Percentiles rank a stretch among this genome's conserved stretches.
Evolutionary conservation across 2,797 vertebrate species (phyloP).

Genomic region (Anguilla anguilla): DNA sequence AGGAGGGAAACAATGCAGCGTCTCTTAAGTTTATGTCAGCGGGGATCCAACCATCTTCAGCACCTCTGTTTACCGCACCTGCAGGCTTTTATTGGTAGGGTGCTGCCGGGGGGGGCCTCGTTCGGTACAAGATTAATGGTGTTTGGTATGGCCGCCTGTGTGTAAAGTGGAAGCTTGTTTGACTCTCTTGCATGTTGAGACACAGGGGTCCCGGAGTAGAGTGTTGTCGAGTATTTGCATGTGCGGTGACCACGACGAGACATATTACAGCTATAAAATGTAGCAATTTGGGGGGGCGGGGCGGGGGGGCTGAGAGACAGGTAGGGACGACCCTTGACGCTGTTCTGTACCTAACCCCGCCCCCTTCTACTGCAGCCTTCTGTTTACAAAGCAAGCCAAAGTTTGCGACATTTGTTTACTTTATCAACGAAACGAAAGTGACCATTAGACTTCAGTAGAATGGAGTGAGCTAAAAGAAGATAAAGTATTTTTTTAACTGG

Average conservation of each 20-base stretch:
- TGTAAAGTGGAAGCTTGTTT: constrained; percentile 64
- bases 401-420: constrained; percentile 61
- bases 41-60: not conserved
- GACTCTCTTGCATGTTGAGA: constrained; percentile 71
- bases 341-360: not conserved
- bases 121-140: constrained; percentile 41
- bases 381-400: constrained; percentile 71
- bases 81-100: constrained; percentile 1
- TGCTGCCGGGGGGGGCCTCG: constrained; percentile 36
- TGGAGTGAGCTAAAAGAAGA: constrained; percentile 37
- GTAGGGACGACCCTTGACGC: not conserved
- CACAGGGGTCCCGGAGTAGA: constrained; percentile 57
- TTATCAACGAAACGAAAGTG: constrained; percentile 37
- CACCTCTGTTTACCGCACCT: not conserved
- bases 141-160: constrained; percentile 46
- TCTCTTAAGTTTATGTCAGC: not conserved
- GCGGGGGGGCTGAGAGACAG: not conserved
- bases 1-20: not conserved
- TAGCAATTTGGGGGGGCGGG: constrained; percentile 59
- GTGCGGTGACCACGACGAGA: constrained; percentile 61
- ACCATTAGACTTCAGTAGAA: constrained; percentile 40
- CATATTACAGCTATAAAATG: constrained; percentile 58
- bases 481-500: constrained; percentile 74
- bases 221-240: constrained; percentile 68
- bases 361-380: constrained; percentile 32